Evolutionary conservation across 2,888 invertebrate species (phyloP).

Genomic region (Bellardia bayeri): DNA sequence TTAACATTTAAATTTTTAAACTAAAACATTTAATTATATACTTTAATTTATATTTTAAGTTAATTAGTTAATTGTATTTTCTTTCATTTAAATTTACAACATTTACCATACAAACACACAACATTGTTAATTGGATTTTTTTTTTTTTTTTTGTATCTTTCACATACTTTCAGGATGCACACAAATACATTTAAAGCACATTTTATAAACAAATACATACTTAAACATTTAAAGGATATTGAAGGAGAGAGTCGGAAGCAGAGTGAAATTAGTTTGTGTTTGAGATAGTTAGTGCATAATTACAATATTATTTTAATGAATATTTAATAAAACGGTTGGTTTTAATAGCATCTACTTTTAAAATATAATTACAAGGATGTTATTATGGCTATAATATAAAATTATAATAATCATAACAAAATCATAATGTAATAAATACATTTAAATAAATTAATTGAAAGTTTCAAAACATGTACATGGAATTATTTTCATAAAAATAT

Average conservation of each 20-base stretch:
- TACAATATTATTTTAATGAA: constrained; percentile 2
- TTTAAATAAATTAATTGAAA: background rate
- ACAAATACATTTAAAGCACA: constrained; percentile 2
- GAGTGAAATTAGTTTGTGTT: background rate
- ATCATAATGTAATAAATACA: background rate
- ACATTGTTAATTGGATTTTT: constrained; percentile 24
- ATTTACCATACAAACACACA: constrained; percentile 32
- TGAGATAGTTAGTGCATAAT: constrained; percentile 17
- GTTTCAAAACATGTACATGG: too few species aligned
- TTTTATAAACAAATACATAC: background rate
- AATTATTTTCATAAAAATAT: background rate
- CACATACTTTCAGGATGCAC: constrained; percentile 53
- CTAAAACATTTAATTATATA: background rate
- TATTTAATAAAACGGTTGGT: constrained; percentile 2
- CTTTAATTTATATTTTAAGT: background rate
- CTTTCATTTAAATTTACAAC: constrained; percentile 38
- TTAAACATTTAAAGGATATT: background rate
- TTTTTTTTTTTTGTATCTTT: background rate
- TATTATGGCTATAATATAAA: background rate
- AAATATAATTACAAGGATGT: background rate
- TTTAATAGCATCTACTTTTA: constrained; percentile 2
- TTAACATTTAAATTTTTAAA: background rate
- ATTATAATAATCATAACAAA: background rate
- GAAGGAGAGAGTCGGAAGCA: background rate
- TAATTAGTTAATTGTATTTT: constrained; percentile 28